These are phyloP conservation scores for Apocheima hispidaria DNA, from an alignment of 2,888 invertebrate genomes.

Conservation along the genomic window DNA sequence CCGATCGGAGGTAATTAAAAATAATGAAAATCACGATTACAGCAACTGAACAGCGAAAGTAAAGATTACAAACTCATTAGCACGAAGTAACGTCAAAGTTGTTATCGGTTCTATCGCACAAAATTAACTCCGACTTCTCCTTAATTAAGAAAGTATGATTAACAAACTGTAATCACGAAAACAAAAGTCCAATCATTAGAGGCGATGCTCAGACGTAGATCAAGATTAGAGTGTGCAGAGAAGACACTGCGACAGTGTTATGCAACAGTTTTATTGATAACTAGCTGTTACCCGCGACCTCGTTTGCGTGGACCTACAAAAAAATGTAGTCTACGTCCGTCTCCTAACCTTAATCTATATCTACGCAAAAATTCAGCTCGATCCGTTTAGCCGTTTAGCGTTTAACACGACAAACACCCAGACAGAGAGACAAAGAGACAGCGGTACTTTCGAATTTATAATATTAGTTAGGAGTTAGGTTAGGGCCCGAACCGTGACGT, in stretches of 20 bases:
- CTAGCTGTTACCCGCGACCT: too few species aligned
- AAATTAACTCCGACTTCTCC: slow-evolving; percentile 79
- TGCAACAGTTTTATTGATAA: too few species aligned
- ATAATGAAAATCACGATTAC: slow-evolving; percentile 61
- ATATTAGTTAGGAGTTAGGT: too few species aligned
- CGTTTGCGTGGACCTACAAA: too few species aligned
- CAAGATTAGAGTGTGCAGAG: slow-evolving; percentile 32
- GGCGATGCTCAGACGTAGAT: slow-evolving; percentile 50
- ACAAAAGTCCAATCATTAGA: slow-evolving; percentile 82
- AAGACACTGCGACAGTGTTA: slow-evolving; percentile 10
- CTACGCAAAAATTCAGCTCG: too few species aligned
- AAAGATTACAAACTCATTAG: slow-evolving; percentile 73
- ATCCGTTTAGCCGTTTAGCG: too few species aligned
- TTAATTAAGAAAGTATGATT: slow-evolving; percentile 85
- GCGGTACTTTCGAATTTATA: too few species aligned
- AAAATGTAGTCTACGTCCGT: too few species aligned
- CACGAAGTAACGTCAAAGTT: slow-evolving; percentile 64
- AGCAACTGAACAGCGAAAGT: slow-evolving; percentile 52
- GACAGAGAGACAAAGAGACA: too few species aligned
- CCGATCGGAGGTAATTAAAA: slow-evolving; percentile 49
- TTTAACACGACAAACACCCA: too few species aligned
- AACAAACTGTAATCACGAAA: slow-evolving; percentile 83
- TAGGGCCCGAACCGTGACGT: too few species aligned
- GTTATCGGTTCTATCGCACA: slow-evolving; percentile 75
- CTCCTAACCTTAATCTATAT: too few species aligned